Conservation (phyloP, 2,113 vertebrate species). For the Marmota monax region DNA sequence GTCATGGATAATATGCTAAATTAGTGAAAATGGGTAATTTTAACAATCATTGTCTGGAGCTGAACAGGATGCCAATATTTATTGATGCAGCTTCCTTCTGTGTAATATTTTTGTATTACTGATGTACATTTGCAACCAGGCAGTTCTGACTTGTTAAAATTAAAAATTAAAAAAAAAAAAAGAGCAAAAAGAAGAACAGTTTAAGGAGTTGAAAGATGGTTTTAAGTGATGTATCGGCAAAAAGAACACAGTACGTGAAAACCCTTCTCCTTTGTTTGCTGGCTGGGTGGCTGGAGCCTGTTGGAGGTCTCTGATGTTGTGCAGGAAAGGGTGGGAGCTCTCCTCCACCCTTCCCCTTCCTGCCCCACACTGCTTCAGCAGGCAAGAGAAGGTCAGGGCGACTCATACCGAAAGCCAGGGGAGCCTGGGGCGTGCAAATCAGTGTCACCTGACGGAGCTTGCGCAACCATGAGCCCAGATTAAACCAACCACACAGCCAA, state of each 20-base stretch:
- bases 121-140: background rate
- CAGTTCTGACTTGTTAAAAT: background rate
- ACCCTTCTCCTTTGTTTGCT: background rate
- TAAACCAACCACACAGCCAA: background rate
- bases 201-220: background rate
- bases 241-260: background rate
- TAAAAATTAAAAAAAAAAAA: background rate
- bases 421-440: background rate
- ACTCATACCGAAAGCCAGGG: slow-evolving; percentile 66
- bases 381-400: slow-evolving; percentile 65
- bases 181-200: background rate
- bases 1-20: background rate
- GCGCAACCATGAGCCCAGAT: background rate
- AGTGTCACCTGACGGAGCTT: background rate
- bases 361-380: slow-evolving; percentile 55
- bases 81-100: background rate
- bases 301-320: slow-evolving; percentile 67
- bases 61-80: background rate
- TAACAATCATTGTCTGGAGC: background rate
- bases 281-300: background rate
- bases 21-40: slow-evolving; percentile 13
- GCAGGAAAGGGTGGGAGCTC: slow-evolving; percentile 81
- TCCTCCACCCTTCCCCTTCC: slow-evolving; percentile 83
- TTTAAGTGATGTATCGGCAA: background rate
- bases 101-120: background rate